phyloP scores from a whole-genome alignment of 1,140 invertebrate genomes.

The Trinorchestia longiramus region DNA sequence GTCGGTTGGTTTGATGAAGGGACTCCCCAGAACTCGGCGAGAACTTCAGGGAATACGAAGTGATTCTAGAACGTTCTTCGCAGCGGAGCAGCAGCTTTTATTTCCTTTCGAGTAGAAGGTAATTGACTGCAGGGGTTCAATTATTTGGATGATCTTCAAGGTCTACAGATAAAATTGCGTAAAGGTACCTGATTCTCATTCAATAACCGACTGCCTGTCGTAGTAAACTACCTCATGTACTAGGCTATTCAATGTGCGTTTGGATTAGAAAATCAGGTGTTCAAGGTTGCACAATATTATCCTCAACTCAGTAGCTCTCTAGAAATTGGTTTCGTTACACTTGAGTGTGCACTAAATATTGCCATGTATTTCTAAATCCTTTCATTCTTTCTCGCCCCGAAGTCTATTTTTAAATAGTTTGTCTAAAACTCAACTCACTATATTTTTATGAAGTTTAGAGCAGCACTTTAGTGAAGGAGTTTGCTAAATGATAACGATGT shows the following conservation, averaged over 20 bases:
- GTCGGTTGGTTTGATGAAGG: conserved; percentile 1
- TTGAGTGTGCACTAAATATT: too few relatives aligned
- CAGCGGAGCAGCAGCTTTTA: background rate
- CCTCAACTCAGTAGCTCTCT: too few relatives aligned
- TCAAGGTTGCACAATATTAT: background rate
- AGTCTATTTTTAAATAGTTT: too few relatives aligned
- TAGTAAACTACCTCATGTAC: background rate
- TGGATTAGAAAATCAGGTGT: background rate
- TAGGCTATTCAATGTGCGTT: background rate
- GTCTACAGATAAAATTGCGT: background rate
- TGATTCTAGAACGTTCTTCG: background rate
- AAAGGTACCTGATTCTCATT: background rate
- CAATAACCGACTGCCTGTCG: background rate
- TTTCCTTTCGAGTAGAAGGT: background rate
- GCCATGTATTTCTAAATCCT: too few relatives aligned
- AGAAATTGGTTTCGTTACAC: too few relatives aligned
- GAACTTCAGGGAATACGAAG: background rate
- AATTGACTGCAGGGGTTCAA: background rate
- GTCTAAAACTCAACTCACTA: too few relatives aligned
- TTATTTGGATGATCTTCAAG: background rate
- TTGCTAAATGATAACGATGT: too few relatives aligned
- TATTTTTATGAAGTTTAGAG: too few relatives aligned
- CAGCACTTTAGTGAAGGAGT: too few relatives aligned
- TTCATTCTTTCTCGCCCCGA: too few relatives aligned
- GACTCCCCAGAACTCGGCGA: background rate